phyloP scores from a whole-genome alignment of 64 coral and sea anemone genomes.

The Hydrozoanthus tunicans region DNA sequence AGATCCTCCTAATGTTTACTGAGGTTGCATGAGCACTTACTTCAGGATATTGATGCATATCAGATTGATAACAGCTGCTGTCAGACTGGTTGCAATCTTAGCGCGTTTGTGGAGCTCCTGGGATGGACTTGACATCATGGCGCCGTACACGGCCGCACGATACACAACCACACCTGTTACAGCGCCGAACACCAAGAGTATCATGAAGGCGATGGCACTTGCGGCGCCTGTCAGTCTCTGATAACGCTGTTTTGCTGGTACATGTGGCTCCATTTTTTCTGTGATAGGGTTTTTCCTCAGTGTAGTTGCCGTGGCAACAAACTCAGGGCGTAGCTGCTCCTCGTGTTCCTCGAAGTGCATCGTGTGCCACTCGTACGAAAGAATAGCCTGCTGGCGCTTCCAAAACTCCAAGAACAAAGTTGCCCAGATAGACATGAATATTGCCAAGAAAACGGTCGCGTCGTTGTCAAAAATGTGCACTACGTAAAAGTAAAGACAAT shows the following conservation, averaged over 20 bases:
- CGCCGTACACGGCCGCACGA: constrained; percentile 79
- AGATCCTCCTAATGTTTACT: not conserved
- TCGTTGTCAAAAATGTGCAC: constrained; percentile 84
- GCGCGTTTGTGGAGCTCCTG: constrained; percentile 53
- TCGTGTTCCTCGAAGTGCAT: constrained; percentile 75
- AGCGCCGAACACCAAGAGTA: constrained; percentile 63
- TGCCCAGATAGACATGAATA: constrained; percentile 76
- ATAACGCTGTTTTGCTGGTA: constrained; percentile 43
- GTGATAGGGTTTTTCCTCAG: constrained; percentile 59
- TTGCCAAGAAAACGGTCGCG: constrained; percentile 57
- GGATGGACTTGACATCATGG: constrained; percentile 47
- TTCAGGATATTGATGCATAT: constrained; percentile 72
- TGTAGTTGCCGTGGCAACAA: constrained; percentile 60
- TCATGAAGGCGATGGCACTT: constrained; percentile 64
- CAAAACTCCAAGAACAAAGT: constrained; percentile 80
- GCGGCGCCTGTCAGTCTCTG: constrained; percentile 58
- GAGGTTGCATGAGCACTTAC: not conserved
- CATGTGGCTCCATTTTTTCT: constrained; percentile 64
- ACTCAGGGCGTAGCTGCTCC: constrained; percentile 77
- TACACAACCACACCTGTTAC: constrained; percentile 71
- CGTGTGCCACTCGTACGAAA: constrained; percentile 82
- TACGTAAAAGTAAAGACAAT: constrained; percentile 57
- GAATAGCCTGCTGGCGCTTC: constrained; percentile 72
- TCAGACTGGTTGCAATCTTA: constrained; percentile 60
- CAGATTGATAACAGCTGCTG: constrained; percentile 70